Percentiles rank a stretch among this genome's conserved stretches.
Evolutionary conservation across 2,888 invertebrate genomes (phyloP).

Genomic region (Proisotoma minuta): DNA sequence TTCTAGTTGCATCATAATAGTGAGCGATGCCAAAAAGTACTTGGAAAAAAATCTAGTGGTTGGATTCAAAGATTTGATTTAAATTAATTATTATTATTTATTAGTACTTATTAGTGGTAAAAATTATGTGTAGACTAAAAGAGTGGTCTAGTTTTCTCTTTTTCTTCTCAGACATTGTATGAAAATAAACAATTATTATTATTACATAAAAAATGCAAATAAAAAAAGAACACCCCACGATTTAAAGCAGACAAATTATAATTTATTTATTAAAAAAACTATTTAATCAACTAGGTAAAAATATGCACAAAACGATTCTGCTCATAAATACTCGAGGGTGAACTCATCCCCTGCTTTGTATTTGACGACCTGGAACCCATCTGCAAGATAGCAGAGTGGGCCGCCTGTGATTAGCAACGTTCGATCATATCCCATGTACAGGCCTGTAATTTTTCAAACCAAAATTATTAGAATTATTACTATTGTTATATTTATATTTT

Average conservation of each 20-base stretch:
- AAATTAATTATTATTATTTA: not conserved
- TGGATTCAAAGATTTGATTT: not conserved
- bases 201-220: too few species aligned
- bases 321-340: slow-evolving; percentile 11
- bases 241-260: too few species aligned
- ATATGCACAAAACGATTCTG: not conserved
- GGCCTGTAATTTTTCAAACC: too few species aligned
- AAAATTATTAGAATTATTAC: too few species aligned
- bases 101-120: not conserved
- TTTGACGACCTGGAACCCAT: slow-evolving; percentile 19
- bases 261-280: not conserved
- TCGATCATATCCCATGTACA: slow-evolving; percentile 35
- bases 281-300: not conserved
- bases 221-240: too few species aligned
- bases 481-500: too few species aligned
- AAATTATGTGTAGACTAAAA: too few species aligned
- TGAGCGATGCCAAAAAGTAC: too few species aligned
- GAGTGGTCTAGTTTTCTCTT: too few species aligned
- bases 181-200: too few species aligned
- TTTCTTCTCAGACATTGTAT: too few species aligned
- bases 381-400: slow-evolving; percentile 14
- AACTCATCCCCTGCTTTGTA: slow-evolving; percentile 16
- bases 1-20: not conserved
- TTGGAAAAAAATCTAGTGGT: too few species aligned
- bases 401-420: slow-evolving; percentile 32